Evolutionary conservation across 2,888 invertebrate genomes (phyloP), one percentile per base, ranked within the genome.

Genomic region (Melieria crassipennis): DNA sequence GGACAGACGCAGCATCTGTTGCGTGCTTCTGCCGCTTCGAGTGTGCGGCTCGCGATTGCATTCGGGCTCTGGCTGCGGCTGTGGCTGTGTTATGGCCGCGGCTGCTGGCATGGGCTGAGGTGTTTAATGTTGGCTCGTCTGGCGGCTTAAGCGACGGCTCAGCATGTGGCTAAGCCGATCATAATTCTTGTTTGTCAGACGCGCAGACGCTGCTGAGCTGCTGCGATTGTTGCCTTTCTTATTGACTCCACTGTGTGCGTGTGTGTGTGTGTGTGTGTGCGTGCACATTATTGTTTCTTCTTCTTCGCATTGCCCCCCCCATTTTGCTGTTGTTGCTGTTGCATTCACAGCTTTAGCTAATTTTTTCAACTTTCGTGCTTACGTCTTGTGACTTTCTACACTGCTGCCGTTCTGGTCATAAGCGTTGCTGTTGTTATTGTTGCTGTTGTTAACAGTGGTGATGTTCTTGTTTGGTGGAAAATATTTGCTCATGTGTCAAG

Each of bases 151-250:
- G 76, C 65, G 56, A 71, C 76, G 79, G 81, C 82, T 81, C 84
- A 84, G 84, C 84, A 84, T 84, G 84, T 84, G 85, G 84, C 84
- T 84, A 84, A 84, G 85, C 84, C 83, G 85, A 84, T 84, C 84
- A 84, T 84, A 84, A 84, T 84, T 84, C 85, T 84, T 84, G 85
- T 84, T 84, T 84, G 84, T 83, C 85, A 83, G 79, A 79, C 78
- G 78, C 62, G 48, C 63, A 56, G 45, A 46, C 62, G 56, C 5
- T 30, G 30, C 30, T 30, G 30, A 30, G 30, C 30, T 30, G 30
- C 30, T 30, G 30, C 30, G 30, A 30, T 30, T 30, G 30, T 30
- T 30, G 30, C 30, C 30, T 30, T 30, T 30, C 30, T 30, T 30
- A 30, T 30, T 30, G 30, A 30, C 30, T 30, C 30, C 30, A 30